Evolutionary conservation across 2,888 invertebrate genomes (phyloP).

Genomic region (Gari tellinella): DNA sequence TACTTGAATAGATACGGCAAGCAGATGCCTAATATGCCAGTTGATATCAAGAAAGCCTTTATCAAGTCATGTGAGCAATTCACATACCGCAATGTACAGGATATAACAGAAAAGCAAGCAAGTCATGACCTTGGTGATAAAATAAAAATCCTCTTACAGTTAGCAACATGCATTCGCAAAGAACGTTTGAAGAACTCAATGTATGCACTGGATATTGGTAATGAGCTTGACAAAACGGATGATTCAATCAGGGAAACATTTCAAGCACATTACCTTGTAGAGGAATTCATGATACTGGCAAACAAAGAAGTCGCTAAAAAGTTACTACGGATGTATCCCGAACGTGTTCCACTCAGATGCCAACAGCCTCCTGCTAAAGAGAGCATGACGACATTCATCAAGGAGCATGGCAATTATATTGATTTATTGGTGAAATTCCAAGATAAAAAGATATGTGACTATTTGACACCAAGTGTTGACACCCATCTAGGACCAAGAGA

Average conservation of each 20-base stretch:
- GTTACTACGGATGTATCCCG: conserved; percentile 24
- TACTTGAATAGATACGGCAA: conserved; percentile 14
- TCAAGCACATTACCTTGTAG: conserved; percentile 57
- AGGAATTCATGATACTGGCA: conserved; percentile 61
- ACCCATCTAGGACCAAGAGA: background rate
- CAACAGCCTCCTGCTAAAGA: conserved; percentile 44
- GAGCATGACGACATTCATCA: conserved; percentile 40
- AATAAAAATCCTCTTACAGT: conserved; percentile 33
- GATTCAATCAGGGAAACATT: conserved; percentile 14
- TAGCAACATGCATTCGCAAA: conserved; percentile 44
- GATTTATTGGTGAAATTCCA: conserved; percentile 52
- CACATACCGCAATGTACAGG: conserved; percentile 31
- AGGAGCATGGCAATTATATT: conserved; percentile 16
- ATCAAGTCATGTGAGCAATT: conserved; percentile 25
- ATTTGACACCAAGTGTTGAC: conserved; percentile 10
- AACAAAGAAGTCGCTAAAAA: conserved; percentile 46
- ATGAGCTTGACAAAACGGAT: conserved; percentile 3
- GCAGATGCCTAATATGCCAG: background rate
- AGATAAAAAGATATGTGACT: conserved; percentile 7
- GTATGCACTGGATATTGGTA: conserved; percentile 43
- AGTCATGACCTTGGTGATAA: conserved; percentile 4
- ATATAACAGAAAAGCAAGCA: conserved; percentile 2
- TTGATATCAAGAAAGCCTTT: background rate
- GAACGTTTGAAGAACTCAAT: conserved; percentile 35
- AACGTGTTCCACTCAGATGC: conserved; percentile 45